A percentile compares a stretch with the other conserved stretches of the same genome.
Conservation (phyloP, 1,140 invertebrate genomes). For the Atta cephalotes region DNA sequence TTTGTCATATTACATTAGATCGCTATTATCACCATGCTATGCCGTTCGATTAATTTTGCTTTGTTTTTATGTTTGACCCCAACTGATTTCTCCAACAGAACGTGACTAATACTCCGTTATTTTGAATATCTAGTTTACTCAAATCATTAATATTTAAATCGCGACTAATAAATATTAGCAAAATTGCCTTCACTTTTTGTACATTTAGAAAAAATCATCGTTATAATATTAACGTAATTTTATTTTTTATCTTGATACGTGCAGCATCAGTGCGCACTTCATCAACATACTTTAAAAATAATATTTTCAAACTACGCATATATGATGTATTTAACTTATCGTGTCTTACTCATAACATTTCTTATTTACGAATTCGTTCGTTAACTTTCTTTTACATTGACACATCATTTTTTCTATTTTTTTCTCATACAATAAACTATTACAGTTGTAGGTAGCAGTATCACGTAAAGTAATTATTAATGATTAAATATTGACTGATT, state of each 20-base stretch:
- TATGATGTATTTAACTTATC: slow-evolving; percentile 18
- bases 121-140: slow-evolving; percentile 1
- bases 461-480: slow-evolving; percentile 13
- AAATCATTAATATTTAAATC: not conserved
- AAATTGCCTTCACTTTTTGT: not conserved
- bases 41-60: slow-evolving; percentile 50
- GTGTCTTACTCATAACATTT: slow-evolving; percentile 16
- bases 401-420: slow-evolving; percentile 43
- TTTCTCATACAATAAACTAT: slow-evolving; percentile 38
- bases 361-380: slow-evolving; percentile 16
- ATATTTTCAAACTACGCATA: not conserved
- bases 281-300: not conserved
- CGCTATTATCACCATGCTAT: slow-evolving; percentile 23
- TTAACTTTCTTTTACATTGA: slow-evolving; percentile 42
- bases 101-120: slow-evolving; percentile 23
- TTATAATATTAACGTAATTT: not conserved
- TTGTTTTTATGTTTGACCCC: slow-evolving; percentile 24
- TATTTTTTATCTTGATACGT: not conserved
- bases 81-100: slow-evolving; percentile 22
- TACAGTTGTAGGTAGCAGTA: slow-evolving; percentile 31
- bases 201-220: not conserved
- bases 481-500: slow-evolving; percentile 22
- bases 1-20: slow-evolving; percentile 27
- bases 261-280: not conserved
- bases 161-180: not conserved